Base-by-base conservation (phyloP, 2,888 invertebrate genomes). In the Drepanosiphum platanoidis region DNA sequence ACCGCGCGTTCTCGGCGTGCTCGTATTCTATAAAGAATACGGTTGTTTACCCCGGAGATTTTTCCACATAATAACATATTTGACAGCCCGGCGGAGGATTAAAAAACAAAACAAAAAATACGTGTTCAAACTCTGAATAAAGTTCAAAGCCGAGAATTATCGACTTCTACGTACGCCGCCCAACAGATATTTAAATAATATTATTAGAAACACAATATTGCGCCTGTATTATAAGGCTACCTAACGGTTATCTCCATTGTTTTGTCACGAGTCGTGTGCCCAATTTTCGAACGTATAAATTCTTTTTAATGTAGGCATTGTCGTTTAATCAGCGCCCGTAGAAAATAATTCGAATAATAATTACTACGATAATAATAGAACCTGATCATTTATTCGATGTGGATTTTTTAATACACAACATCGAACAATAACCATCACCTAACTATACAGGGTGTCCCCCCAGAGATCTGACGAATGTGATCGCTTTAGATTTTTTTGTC, bases 201-300 rank as follows among this genome's bases (percentile, higher is more conserved):
- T n/a, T n/a, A n/a, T n/a, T n/a, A n/a, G n/a, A n/a, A n/a, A n/a
- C n/a, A n/a, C n/a, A n/a, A n/a, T n/a, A n/a, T n/a, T 18, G 52
- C 22, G 18, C 8, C 18, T 52, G 22, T 22, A 52, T 52, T 58
- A 9, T n/a, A 34, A 75, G n/a, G n/a, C 22, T 52, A 52, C 30
- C 72, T 75, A 75, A 75, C 75, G 32, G 74, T 75, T 58, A 58
- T 58, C 32, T 0, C 34, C 34, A 58, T 75, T 58, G 75, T 75
- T 34, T 75, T 8, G 8, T 34, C n/a, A 13, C 7, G n/a, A 74
- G n/a, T 71, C n/a, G 15, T n/a, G 13, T 13, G n/a, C 52, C 11
- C 32, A 75, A 22, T 34, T 52, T 32, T 32, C 27, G 34, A 75
- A 75, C 34, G 34, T 58, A 75, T 30, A 72, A 42, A 27, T 64